Evolutionary conservation across 2,113 vertebrate species (phyloP).

Genomic region (Apus apus): DNA sequence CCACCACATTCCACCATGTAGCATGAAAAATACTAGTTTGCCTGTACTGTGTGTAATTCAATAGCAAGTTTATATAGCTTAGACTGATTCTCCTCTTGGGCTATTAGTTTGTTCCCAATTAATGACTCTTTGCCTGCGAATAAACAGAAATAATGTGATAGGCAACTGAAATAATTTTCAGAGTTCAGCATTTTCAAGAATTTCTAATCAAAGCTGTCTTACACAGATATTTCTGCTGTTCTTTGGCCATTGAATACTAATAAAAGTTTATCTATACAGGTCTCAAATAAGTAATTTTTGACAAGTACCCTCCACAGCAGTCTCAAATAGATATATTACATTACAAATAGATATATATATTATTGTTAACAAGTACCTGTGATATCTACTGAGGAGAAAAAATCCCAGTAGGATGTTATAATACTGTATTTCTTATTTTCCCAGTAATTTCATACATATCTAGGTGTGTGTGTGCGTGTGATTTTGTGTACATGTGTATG

Average conservation of each 20-base stretch:
- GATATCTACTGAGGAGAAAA: neutral
- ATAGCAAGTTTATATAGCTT: neutral
- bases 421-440: neutral
- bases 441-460: neutral
- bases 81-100: neutral
- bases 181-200: neutral
- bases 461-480: fast-evolving
- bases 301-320: neutral
- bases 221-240: neutral
- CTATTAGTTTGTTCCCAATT: neutral
- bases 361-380: neutral
- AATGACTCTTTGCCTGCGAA: neutral
- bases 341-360: too few relatives aligned
- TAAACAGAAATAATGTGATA: neutral
- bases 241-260: neutral
- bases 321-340: neutral
- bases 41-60: neutral
- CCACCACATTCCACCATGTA: neutral
- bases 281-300: neutral
- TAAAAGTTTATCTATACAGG: neutral
- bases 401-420: fast-evolving
- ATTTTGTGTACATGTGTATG: neutral
- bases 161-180: neutral
- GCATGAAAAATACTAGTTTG: neutral
- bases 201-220: conserved; percentile 18